Base-by-base conservation (phyloP, 2,113 vertebrate genomes). In the Craseonycteris thonglongyai region DNA sequence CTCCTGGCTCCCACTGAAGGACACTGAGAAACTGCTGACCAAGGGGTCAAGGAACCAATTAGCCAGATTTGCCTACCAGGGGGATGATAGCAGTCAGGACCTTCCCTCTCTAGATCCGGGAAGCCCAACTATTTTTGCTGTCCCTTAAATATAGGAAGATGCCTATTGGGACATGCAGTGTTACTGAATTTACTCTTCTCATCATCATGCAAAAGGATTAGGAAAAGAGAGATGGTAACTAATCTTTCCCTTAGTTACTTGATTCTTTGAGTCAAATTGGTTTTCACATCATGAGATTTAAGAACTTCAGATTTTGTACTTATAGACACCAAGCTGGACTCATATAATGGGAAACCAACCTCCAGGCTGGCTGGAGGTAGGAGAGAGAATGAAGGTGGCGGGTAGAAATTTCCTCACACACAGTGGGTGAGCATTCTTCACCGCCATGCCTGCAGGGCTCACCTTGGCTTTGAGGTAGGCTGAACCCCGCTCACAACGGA, bases 391-490 rank as follows among this genome's bases (percentile, higher is more conserved):
- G 61, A 40, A 5, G 47, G 51, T 16, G 2, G 12, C 19, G 11
- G 21, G 1, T 33, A 5, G 22, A 45, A 47, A 49, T 40, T 16
- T 45, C 69, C 74, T n/a, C 61, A 35, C 10, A 18, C 1, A 42
- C 42, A 72, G n/a, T 5, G 47, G 51, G 38, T 18, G 38, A 14
- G 16, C 13, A 11, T 38, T 58, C 54, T 33, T 72, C 47, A 3
- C 33, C 0, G 0, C 42, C 38, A 33, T 0, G 0, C 68, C 12
- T 3, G 2, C 4, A n/a, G 47, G 22, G 75, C 97, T 98, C 86
- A 99, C 99, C 98, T 99, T 99, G 69, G 99, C 99, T 96, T 97
- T 98, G 38, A 99, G 99, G 96, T 99, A 99, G 28, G 99, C 99
- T 3, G 99, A 99, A 83, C 98, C 99, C 14, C 99, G 98, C 97